Evolutionary conservation across 2,888 invertebrate species (phyloP).

Genomic region (Acanthosepion esculentum): DNA sequence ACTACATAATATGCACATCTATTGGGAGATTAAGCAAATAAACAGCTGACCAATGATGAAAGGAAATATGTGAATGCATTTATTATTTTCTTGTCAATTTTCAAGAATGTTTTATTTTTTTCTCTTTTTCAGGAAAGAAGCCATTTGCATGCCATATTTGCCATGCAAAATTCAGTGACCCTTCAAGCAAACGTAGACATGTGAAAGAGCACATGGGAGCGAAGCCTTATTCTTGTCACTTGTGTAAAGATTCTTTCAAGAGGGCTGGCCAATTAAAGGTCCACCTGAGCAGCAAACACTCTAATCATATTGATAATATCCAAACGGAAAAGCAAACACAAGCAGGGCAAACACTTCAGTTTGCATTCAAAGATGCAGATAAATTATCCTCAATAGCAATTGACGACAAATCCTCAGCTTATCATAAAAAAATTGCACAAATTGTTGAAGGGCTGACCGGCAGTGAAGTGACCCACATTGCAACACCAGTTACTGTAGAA

Average conservation of each 20-base stretch:
- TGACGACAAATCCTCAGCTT: conserved; percentile 2
- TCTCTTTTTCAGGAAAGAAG: conserved; percentile 65
- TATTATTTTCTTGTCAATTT: background rate
- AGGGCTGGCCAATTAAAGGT: conserved; percentile 67
- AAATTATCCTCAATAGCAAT: background rate
- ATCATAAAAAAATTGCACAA: conserved; percentile 42
- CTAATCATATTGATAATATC: conserved; percentile 54
- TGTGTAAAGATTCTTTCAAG: conserved; percentile 70
- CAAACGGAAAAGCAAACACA: conserved; percentile 55
- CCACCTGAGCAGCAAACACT: conserved; percentile 61
- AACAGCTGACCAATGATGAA: too few species aligned
- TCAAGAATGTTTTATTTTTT: background rate
- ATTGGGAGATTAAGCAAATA: too few species aligned
- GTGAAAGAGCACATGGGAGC: conserved; percentile 68
- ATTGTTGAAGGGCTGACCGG: conserved; percentile 41
- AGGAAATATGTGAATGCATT: too few species aligned
- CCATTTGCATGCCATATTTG: conserved; percentile 70
- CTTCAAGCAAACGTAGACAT: conserved; percentile 70
- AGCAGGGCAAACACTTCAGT: conserved; percentile 44
- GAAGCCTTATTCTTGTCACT: conserved; percentile 67
- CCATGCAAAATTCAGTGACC: conserved; percentile 69
- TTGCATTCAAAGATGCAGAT: conserved; percentile 51
- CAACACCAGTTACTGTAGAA: background rate
- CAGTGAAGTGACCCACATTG: conserved; percentile 38
- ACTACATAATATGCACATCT: too few species aligned